Evolutionary conservation across 2,888 invertebrate species (phyloP), one percentile per base, ranked within the genome.

Genomic region (Andrena flavipes): DNA sequence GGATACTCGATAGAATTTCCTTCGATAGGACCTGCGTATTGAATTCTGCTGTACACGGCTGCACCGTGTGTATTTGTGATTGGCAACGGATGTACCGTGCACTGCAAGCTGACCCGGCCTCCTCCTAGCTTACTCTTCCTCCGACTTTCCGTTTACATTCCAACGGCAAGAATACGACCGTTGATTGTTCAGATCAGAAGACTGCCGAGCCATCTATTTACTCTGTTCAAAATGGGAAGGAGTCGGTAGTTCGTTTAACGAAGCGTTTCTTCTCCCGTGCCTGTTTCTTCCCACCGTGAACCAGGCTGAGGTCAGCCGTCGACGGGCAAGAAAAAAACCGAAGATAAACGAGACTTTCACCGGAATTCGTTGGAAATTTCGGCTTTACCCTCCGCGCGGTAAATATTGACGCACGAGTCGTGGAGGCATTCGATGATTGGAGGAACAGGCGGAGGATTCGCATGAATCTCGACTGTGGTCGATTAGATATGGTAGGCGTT

Each of bases 171-270:
- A 80, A 80, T 75, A 70, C 64, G 56, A 13, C 30, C 65, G 75
- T 60, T 68, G 80, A 76, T 80, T 80, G 71, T 80, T 80, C 56
- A 48, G 72, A 68, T 77, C 68, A 76, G 72, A 73, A 72, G 67
- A 69, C 56, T 73, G 60, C 54, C 68, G 76, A 51, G 76, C 67
- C 63, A 72, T 71, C 30, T 69, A 69, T 79, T 79, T 73, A 59
- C 73, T 49, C 77, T 20, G 69, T 76, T 65, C 65, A 49, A 76
- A 69, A 48, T 67, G 67, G 67, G 62, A 71, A 63, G 75, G 62
- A 71, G 63, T 71, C 76, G 74, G 10, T 35, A 23, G 65, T 42
- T 76, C 59, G 70, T 76, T 80, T 71, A 80, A 80, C 80, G 65
- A 71, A 76, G 70, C 64, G 35, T 26, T 26, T 64, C 67, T 54